A percentile compares a stretch with the other conserved stretches of the same genome.
Conservation (phyloP, 2,888 invertebrate species). For the Pristionchus exspectatus region DNA sequence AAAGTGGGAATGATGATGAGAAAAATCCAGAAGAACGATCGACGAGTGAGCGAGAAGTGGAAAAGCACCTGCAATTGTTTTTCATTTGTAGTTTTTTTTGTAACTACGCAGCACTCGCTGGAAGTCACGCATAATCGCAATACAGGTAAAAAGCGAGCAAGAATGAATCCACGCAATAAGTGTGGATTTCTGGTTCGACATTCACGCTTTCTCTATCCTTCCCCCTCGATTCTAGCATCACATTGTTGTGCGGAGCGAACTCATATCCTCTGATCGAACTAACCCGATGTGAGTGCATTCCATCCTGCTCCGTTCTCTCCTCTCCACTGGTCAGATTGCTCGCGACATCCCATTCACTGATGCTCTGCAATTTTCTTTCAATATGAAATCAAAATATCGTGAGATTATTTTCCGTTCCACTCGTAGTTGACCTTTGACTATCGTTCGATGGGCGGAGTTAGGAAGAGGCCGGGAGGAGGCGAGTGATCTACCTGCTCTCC, state of each 20-base stretch:
- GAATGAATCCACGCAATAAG: no score
- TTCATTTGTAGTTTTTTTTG: background rate
- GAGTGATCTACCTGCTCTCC: no score
- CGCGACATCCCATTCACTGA: background rate
- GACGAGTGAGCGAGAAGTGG: background rate
- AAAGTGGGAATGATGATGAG: constrained; percentile 19
- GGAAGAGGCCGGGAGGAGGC: no score
- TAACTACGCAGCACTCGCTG: background rate
- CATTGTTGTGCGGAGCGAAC: background rate
- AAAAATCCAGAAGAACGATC: constrained; percentile 4
- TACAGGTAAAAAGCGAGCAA: background rate
- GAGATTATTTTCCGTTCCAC: no score
- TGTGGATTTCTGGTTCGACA: no score
- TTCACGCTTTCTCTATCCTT: no score
- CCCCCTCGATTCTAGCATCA: no score
- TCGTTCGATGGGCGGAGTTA: no score
- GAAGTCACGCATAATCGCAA: background rate
- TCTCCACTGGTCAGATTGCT: background rate
- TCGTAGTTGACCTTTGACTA: no score
- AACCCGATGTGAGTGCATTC: background rate
- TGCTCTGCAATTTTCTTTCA: constrained; percentile 3
- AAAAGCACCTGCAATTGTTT: background rate
- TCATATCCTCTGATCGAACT: background rate
- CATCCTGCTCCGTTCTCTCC: background rate
- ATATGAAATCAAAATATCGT: no score